These are phyloP conservation scores for Vollenhovia emeryi DNA, from an alignment of 1,140 invertebrate species.

Conservation along the genomic window DNA sequence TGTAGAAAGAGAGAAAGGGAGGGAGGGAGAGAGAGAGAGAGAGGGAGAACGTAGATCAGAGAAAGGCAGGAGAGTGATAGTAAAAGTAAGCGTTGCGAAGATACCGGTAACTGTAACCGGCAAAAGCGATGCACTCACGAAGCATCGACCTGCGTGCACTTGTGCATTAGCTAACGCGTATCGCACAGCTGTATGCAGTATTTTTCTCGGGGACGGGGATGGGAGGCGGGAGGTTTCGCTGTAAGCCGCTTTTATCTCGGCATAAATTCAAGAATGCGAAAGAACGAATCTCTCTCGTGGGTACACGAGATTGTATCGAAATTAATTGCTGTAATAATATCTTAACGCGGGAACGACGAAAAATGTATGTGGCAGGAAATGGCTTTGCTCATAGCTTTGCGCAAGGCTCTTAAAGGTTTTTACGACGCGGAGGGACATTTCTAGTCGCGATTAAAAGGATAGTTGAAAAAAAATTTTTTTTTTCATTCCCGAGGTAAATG, in stretches of 20 bases:
- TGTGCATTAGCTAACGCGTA: conserved; percentile 44
- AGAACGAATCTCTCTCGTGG: not conserved
- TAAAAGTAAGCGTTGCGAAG: conserved; percentile 32
- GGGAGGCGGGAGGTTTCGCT: not conserved
- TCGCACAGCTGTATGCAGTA: not conserved
- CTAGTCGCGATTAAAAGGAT: not conserved
- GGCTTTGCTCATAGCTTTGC: not conserved
- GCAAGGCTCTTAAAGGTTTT: not conserved
- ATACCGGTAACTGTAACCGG: not conserved
- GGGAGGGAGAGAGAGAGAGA: not conserved
- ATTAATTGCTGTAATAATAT: conserved; percentile 14
- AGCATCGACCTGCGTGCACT: not conserved
- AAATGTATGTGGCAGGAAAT: conserved; percentile 1
- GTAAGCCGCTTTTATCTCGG: conserved; percentile 2
- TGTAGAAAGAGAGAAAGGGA: not conserved
- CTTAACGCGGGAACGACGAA: not conserved
- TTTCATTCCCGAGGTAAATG: not conserved
- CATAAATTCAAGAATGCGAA: conserved; percentile 15
- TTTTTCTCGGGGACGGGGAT: not conserved
- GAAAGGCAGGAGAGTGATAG: conserved; percentile 11
- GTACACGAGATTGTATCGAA: conserved; percentile 1
- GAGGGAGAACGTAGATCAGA: not conserved
- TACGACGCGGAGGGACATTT: not conserved
- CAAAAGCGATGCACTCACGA: conserved; percentile 11
- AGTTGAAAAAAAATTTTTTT: not conserved